Evolutionary conservation across 1,140 invertebrate species (phyloP).

Genomic region (Drosophila watanabei): DNA sequence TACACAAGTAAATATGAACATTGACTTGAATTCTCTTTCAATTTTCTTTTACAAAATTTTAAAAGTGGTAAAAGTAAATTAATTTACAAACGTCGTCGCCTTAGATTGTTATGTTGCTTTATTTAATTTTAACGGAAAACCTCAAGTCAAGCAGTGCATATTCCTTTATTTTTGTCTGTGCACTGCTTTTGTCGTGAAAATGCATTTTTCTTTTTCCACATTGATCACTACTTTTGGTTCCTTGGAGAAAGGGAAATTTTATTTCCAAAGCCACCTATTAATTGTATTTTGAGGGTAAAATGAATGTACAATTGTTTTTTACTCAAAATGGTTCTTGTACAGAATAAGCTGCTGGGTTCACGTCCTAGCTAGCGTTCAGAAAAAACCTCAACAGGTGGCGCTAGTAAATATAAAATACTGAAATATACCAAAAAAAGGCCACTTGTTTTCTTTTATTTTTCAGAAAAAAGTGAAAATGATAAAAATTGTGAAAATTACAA

Average conservation of each 20-base stretch:
- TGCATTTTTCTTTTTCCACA: too few relatives aligned
- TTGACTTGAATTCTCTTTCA: too few relatives aligned
- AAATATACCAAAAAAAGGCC: not conserved
- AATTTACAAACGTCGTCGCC: too few relatives aligned
- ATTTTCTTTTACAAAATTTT: too few relatives aligned
- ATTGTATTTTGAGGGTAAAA: not conserved
- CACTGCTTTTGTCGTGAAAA: too few relatives aligned
- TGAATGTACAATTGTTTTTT: not conserved
- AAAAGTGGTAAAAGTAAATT: too few relatives aligned
- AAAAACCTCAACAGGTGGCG: not conserved
- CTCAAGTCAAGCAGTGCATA: too few relatives aligned
- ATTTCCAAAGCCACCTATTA: not conserved
- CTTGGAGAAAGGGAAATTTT: not conserved
- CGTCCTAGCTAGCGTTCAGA: not conserved
- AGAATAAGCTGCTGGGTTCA: not conserved
- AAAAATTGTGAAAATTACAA: not conserved
- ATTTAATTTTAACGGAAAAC: too few relatives aligned
- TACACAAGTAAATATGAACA: too few relatives aligned
- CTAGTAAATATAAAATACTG: not conserved
- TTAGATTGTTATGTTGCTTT: too few relatives aligned
- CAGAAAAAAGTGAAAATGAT: not conserved
- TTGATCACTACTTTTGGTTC: too few relatives aligned
- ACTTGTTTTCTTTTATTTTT: not conserved
- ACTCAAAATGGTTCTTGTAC: not conserved
- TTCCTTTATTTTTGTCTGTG: too few relatives aligned